These are phyloP conservation scores for Rhea americana DNA, from an alignment of 2,113 vertebrate genomes.

Conservation along the genomic window DNA sequence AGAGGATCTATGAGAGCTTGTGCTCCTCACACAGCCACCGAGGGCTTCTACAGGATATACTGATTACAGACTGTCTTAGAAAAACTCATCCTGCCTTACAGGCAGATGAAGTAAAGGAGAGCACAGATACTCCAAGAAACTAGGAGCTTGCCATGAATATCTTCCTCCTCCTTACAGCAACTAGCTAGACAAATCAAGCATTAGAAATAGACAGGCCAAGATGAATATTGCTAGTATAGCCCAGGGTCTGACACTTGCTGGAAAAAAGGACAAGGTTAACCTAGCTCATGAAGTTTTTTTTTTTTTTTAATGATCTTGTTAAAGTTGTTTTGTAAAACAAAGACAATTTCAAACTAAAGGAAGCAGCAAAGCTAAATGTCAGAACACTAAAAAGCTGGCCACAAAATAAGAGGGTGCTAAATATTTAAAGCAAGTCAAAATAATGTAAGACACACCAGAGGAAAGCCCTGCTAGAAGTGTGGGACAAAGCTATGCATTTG, in stretches of 20 bases:
- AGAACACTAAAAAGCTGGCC: background rate
- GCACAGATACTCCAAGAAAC: background rate
- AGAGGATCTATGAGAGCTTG: background rate
- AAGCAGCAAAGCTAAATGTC: slow-evolving; percentile 27
- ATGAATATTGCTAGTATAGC: background rate
- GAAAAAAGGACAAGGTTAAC: background rate
- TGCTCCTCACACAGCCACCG: background rate
- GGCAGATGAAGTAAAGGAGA: background rate
- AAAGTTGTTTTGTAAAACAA: background rate
- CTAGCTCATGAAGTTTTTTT: background rate
- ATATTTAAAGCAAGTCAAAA: slow-evolving; percentile 27
- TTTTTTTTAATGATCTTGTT: background rate
- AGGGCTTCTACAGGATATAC: fast-evolving
- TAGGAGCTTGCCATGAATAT: background rate
- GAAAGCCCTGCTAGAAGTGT: background rate
- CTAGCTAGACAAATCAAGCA: background rate
- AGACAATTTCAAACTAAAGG: slow-evolving; percentile 37
- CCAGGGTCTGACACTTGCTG: background rate
- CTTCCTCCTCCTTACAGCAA: background rate
- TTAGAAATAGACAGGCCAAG: background rate
- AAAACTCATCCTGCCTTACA: background rate
- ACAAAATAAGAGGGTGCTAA: background rate
- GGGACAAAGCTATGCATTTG: background rate
- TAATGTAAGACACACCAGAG: background rate
- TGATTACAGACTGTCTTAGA: background rate